These are phyloP conservation scores for Morpho helenor DNA, from an alignment of 2,888 invertebrate genomes.

Conservation along the genomic window DNA sequence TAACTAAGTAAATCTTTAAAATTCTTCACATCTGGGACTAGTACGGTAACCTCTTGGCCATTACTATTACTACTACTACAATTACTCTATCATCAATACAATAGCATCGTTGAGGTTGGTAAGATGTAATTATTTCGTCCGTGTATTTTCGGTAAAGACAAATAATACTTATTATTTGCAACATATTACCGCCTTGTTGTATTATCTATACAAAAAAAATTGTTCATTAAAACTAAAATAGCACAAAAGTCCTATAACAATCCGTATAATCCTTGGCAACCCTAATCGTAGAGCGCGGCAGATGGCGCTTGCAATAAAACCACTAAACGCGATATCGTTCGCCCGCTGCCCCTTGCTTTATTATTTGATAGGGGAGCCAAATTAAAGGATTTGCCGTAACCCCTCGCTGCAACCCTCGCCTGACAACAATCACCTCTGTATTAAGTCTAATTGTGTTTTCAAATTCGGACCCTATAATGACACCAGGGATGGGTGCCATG, in stretches of 20 bases:
- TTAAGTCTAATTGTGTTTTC: slow-evolving; percentile 80
- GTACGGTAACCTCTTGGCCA: too few species aligned
- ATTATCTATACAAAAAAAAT: too few species aligned
- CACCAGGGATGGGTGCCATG: slow-evolving; percentile 53
- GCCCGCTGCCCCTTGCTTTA: slow-evolving; percentile 65
- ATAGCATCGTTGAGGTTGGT: too few species aligned
- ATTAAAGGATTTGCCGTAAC: slow-evolving; percentile 78
- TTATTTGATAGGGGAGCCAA: slow-evolving; percentile 79
- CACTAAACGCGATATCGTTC: slow-evolving; percentile 77
- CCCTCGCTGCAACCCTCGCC: slow-evolving; percentile 71
- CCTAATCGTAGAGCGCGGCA: slow-evolving; percentile 54
- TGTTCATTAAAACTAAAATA: too few species aligned
- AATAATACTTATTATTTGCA: too few species aligned
- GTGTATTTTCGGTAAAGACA: too few species aligned
- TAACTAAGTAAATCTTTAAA: too few species aligned
- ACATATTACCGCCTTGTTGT: too few species aligned
- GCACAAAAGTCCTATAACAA: slow-evolving; percentile 4
- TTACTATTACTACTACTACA: too few species aligned
- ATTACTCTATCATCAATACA: too few species aligned
- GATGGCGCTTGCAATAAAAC: slow-evolving; percentile 80
- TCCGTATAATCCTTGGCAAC: slow-evolving; percentile 4
- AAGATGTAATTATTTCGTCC: too few species aligned
- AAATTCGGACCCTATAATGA: slow-evolving; percentile 72
- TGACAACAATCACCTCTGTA: slow-evolving; percentile 78
- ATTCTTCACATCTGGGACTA: too few species aligned